These are phyloP conservation scores for Diplazon laetatorius DNA, from an alignment of 2,888 invertebrate genomes.

Conservation along the genomic window DNA sequence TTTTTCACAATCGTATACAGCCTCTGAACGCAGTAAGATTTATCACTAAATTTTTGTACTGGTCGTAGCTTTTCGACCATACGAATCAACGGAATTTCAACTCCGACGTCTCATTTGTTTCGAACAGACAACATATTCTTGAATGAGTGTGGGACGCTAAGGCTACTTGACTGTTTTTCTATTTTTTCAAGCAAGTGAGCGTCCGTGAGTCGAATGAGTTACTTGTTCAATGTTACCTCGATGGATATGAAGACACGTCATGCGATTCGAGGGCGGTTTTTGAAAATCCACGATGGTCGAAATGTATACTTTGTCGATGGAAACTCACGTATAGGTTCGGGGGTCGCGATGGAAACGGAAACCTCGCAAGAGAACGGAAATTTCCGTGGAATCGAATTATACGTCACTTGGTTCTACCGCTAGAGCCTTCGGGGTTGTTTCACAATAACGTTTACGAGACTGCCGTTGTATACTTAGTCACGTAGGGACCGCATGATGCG, in stretches of 20 bases:
- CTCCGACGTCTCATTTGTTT: no score
- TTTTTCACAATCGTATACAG: no score
- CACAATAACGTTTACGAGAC: conserved; percentile 52
- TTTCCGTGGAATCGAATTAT: conserved; percentile 57
- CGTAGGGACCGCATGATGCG: conserved; percentile 21
- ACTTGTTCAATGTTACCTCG: background rate
- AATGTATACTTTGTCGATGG: conserved; percentile 16
- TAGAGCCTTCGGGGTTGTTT: conserved; percentile 53
- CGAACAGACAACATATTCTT: no score
- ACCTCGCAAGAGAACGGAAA: conserved; percentile 42
- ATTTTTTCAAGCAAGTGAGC: no score
- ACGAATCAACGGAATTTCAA: no score
- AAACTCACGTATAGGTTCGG: background rate
- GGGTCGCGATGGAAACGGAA: conserved; percentile 5
- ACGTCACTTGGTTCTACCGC: conserved; percentile 55
- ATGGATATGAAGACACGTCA: background rate
- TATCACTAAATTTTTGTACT: no score
- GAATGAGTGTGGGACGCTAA: no score
- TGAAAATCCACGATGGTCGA: background rate
- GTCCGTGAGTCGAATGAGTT: background rate
- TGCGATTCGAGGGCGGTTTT: background rate
- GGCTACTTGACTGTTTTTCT: no score
- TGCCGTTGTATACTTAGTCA: conserved; percentile 39
- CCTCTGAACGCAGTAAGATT: no score
- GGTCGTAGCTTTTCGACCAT: no score